Conservation (phyloP, 1,140 invertebrate species). For the Drosophila paulistorum region DNA sequence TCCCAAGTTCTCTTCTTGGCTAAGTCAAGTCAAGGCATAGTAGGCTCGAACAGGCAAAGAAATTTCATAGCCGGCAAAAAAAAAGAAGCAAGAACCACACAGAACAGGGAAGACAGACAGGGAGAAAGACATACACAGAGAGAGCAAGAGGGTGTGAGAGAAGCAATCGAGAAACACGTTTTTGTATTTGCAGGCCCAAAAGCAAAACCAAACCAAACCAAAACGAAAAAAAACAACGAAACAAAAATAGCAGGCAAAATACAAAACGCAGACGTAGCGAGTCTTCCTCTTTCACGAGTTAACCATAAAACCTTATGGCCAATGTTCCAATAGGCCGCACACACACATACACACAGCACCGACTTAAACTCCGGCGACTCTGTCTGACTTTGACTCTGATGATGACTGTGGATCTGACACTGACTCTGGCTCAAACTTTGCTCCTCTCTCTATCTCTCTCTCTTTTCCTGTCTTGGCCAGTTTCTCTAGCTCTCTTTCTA, state of each 20-base stretch:
- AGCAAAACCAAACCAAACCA: conserved; percentile 32
- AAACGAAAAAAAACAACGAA: conserved; percentile 15
- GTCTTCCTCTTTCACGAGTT: conserved; percentile 37
- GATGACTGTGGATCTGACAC: conserved; percentile 1
- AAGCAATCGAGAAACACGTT: conserved; percentile 61
- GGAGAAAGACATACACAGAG: conserved; percentile 19
- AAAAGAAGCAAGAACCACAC: background rate
- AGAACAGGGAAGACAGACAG: conserved; percentile 35
- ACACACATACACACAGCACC: conserved; percentile 13
- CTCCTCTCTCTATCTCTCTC: background rate
- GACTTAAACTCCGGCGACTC: background rate
- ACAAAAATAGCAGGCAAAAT: conserved; percentile 42
- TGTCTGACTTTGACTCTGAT: conserved; percentile 5
- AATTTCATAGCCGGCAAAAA: conserved; percentile 68
- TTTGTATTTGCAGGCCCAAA: conserved; percentile 64
- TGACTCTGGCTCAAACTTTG: conserved; percentile 21
- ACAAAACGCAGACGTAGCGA: conserved; percentile 48
- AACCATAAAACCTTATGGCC: conserved; percentile 75
- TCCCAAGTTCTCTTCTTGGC: conserved; percentile 50
- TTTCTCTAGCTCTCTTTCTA: conserved; percentile 3
- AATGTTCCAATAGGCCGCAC: conserved; percentile 77
- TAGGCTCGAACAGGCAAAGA: conserved; percentile 52
- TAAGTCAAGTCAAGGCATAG: conserved; percentile 20
- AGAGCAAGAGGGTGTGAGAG: background rate
- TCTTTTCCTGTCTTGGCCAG: background rate